These are phyloP conservation scores for Phyllopteryx taeniolatus DNA, from an alignment of 2,113 vertebrate genomes.

Conservation along the genomic window DNA sequence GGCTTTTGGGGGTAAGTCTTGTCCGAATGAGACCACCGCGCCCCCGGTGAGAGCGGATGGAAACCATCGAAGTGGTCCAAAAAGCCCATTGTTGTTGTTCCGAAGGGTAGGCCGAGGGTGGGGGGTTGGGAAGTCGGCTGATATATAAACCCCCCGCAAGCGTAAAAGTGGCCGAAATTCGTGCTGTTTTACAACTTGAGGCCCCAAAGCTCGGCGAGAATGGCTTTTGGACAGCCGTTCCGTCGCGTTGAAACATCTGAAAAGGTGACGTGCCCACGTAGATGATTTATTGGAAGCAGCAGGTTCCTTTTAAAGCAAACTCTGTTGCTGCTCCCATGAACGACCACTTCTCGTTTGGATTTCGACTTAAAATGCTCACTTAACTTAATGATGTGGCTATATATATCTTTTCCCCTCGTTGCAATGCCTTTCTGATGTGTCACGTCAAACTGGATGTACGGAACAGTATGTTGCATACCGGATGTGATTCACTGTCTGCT, in stretches of 20 bases:
- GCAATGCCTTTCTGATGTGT: background rate
- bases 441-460: slow-evolving; percentile 45
- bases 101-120: slow-evolving; percentile 60
- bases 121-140: slow-evolving; percentile 68
- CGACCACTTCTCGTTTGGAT: background rate
- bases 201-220: background rate
- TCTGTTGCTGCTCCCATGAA: slow-evolving; percentile 1
- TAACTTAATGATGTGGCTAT: background rate
- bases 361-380: background rate
- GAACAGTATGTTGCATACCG: slow-evolving; percentile 57
- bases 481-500: slow-evolving; percentile 58
- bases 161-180: slow-evolving; percentile 8
- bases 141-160: slow-evolving; percentile 47
- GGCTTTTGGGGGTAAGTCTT: slow-evolving; percentile 88
- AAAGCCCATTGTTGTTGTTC: slow-evolving; percentile 69
- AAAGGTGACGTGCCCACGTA: slow-evolving; percentile 42
- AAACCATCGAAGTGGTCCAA: slow-evolving; percentile 28
- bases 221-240: too few species aligned
- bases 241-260: slow-evolving; percentile 18
- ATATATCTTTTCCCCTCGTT: background rate
- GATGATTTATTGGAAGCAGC: slow-evolving; percentile 60
- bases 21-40: background rate
- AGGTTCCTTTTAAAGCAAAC: slow-evolving; percentile 54
- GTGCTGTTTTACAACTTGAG: background rate
- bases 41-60: background rate